These are phyloP conservation scores for Aproaerema taeniolella DNA, from an alignment of 2,888 invertebrate species.

Conservation along the genomic window DNA sequence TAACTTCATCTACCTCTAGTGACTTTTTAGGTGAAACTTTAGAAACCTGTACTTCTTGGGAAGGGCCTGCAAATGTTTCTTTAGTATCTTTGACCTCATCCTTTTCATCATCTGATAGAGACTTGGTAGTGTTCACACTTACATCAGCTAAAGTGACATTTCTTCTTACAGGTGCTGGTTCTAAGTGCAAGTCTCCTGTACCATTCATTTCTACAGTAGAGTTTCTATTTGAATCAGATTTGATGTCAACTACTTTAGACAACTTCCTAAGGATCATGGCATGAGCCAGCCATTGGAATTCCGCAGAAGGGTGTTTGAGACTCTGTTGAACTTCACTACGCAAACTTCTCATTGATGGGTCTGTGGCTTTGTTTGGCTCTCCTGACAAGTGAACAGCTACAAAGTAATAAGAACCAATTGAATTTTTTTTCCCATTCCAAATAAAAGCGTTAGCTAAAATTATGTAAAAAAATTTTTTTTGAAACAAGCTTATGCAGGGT, in stretches of 20 bases:
- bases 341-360: slow-evolving; percentile 64
- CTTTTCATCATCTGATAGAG: slow-evolving; percentile 46
- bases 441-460: too few species aligned
- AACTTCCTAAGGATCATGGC: slow-evolving; percentile 61
- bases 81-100: slow-evolving; percentile 21
- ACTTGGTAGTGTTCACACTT: slow-evolving; percentile 61
- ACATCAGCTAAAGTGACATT: slow-evolving; percentile 60
- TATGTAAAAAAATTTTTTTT: too few species aligned
- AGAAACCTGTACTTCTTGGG: slow-evolving; percentile 4
- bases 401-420: too few species aligned
- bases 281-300: slow-evolving; percentile 62
- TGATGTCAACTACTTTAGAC: slow-evolving; percentile 66
- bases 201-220: slow-evolving; percentile 56
- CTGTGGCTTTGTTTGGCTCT: slow-evolving; percentile 64
- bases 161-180: slow-evolving; percentile 37
- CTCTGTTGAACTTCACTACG: slow-evolving; percentile 58
- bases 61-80: slow-evolving; percentile 6
- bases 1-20: slow-evolving; percentile 38
- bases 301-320: slow-evolving; percentile 37
- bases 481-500: too few species aligned
- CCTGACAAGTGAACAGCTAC: slow-evolving; percentile 63
- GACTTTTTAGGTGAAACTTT: slow-evolving; percentile 31
- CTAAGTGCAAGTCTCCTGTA: slow-evolving; percentile 43
- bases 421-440: too few species aligned
- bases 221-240: slow-evolving; percentile 48